A percentile compares a stretch with the other conserved stretches of the same genome.
phyloP scores from a whole-genome alignment of 2,113 vertebrate species.

The Panurus biarmicus region DNA sequence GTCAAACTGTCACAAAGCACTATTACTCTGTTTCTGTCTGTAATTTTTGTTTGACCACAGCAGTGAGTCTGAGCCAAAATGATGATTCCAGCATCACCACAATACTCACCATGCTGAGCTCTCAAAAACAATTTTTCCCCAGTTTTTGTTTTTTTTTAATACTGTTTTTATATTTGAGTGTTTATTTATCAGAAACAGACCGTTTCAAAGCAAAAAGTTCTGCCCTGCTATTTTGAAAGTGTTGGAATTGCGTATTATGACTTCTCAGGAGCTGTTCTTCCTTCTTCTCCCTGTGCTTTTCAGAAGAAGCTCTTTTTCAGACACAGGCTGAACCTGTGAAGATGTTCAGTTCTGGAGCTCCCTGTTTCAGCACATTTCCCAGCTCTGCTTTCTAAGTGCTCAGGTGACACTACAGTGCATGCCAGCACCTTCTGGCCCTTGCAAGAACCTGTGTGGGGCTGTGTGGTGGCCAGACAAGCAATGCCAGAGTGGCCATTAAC shows the following conservation, averaged over 20 bases:
- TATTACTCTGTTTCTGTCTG: not conserved
- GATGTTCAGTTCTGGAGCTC: not conserved
- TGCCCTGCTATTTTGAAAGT: not conserved
- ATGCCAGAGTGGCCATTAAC: not conserved
- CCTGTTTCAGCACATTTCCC: not conserved
- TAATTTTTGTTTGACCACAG: not conserved
- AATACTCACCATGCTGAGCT: not conserved
- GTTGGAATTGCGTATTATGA: not conserved
- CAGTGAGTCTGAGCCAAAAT: not conserved
- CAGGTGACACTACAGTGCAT: not conserved
- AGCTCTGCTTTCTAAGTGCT: not conserved
- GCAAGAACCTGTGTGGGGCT: rapidly evolving
- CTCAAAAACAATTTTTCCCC: not conserved
- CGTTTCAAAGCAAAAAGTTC: not conserved
- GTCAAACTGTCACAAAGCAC: not conserved
- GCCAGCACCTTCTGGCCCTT: not conserved
- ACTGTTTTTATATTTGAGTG: not conserved
- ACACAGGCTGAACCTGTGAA: not conserved
- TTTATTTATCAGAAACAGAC: not conserved
- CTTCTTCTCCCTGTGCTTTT: not conserved
- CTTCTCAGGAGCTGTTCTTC: not conserved
- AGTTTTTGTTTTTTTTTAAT: not conserved
- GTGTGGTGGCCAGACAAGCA: not conserved
- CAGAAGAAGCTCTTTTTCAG: not conserved
- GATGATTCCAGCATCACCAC: not conserved